phyloP scores from a whole-genome alignment of 2,797 vertebrate genomes.

The Halcyon badia region DNA sequence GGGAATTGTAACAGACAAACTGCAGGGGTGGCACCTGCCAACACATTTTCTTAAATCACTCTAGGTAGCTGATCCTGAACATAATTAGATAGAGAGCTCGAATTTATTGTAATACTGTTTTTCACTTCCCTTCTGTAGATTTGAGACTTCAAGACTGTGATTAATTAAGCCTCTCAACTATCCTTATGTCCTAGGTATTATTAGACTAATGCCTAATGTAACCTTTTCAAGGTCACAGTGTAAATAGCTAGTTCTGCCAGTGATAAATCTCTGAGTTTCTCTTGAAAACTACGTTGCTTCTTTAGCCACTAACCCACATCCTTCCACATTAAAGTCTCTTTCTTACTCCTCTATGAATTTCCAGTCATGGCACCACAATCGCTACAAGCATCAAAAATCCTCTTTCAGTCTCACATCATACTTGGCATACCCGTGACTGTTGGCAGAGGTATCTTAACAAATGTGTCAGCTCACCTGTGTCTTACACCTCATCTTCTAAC shows the following conservation, averaged over 20 bases:
- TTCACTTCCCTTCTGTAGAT: background rate
- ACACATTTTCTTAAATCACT: background rate
- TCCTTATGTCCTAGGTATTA: background rate
- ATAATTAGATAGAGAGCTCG: background rate
- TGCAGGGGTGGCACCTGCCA: background rate
- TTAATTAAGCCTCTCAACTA: conserved; percentile 3
- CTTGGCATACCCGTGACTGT: background rate
- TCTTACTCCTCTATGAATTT: background rate
- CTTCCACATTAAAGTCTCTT: background rate
- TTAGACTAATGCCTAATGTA: background rate
- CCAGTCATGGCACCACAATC: background rate
- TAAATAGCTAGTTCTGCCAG: background rate
- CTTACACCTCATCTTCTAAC: background rate
- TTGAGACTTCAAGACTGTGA: background rate
- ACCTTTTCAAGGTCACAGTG: background rate
- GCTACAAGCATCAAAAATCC: background rate
- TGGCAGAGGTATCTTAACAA: background rate
- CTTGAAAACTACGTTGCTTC: background rate
- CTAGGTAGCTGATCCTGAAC: background rate
- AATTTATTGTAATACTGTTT: background rate
- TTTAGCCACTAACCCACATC: background rate
- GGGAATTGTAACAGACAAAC: background rate
- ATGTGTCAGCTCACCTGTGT: background rate
- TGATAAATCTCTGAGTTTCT: background rate
- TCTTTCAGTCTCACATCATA: fast-evolving